Conservation (phyloP, 2,797 vertebrate species). For the Onychomys arenicola region DNA sequence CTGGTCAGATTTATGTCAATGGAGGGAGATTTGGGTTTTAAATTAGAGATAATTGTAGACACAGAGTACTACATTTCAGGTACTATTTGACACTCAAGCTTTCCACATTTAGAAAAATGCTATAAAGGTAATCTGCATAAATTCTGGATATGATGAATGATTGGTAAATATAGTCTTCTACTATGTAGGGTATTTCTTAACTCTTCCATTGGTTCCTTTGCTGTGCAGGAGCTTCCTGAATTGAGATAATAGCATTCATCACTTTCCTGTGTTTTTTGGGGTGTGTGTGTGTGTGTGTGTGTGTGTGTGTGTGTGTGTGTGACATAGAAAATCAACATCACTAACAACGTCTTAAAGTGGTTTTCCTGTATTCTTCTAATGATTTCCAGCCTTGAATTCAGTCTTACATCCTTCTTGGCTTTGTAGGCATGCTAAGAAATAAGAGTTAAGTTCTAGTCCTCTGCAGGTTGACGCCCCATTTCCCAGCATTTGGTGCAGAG, state of each 20-base stretch:
- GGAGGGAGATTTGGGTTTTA: not conserved
- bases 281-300: too few relatives aligned
- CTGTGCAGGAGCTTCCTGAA: not conserved
- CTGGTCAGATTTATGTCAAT: not conserved
- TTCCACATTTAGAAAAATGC: not conserved
- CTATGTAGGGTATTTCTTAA: not conserved
- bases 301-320: too few relatives aligned
- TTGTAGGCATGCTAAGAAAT: not conserved
- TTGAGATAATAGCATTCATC: not conserved
- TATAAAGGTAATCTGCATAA: not conserved
- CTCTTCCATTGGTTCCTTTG: not conserved
- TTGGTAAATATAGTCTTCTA: not conserved
- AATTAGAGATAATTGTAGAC: not conserved
- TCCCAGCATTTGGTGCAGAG: not conserved
- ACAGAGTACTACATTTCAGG: not conserved
- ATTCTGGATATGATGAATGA: not conserved
- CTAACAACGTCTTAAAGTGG: not conserved
- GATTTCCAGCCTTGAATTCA: not conserved
- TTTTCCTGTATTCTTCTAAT: not conserved
- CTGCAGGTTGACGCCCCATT: not conserved
- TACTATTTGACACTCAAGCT: not conserved
- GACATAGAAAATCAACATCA: not conserved
- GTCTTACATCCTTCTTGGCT: not conserved
- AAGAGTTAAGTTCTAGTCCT: not conserved
- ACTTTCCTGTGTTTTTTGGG: not conserved